A percentile compares a stretch with the other conserved stretches of the same genome.
Evolutionary conservation across 1,140 invertebrate species (phyloP).

Genomic region (Condylostylus longicornis): DNA sequence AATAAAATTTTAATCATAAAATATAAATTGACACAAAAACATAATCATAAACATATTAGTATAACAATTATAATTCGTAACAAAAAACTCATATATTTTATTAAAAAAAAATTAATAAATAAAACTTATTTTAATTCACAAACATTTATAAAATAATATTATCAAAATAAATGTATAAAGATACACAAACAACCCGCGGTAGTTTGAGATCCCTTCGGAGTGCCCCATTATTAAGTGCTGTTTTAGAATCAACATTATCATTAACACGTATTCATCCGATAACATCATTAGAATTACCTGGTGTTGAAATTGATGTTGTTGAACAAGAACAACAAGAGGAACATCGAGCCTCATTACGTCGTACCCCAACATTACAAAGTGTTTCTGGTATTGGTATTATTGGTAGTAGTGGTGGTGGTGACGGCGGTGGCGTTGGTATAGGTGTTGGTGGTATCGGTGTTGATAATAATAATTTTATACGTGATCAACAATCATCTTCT

Average conservation of each 20-base stretch:
- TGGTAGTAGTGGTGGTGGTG: background rate
- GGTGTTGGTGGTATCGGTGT: background rate
- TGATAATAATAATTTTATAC: no score
- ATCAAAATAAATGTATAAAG: slow-evolving; percentile 27
- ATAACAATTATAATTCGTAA: no score
- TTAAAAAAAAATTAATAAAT: no score
- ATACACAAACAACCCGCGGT: slow-evolving; percentile 27
- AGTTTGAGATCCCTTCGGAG: slow-evolving; percentile 31
- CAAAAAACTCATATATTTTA: no score
- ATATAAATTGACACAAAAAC: no score
- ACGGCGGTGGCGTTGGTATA: slow-evolving; percentile 7
- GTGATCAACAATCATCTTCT: no score
- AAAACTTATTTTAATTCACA: no score
- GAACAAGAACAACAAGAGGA: slow-evolving; percentile 24
- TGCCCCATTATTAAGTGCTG: slow-evolving; percentile 28
- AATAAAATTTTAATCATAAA: no score
- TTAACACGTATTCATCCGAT: slow-evolving; percentile 31
- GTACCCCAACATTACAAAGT: slow-evolving; percentile 23
- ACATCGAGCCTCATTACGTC: slow-evolving; percentile 24
- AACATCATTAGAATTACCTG: slow-evolving; percentile 28
- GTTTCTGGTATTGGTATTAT: slow-evolving; percentile 16
- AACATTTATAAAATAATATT: no score
- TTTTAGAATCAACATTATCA: slow-evolving; percentile 28
- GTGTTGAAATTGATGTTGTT: slow-evolving; percentile 25
- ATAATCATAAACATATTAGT: no score